Evolutionary conservation across 2,113 vertebrate genomes (phyloP).

Genomic region (Colistium nudipinnis): DNA sequence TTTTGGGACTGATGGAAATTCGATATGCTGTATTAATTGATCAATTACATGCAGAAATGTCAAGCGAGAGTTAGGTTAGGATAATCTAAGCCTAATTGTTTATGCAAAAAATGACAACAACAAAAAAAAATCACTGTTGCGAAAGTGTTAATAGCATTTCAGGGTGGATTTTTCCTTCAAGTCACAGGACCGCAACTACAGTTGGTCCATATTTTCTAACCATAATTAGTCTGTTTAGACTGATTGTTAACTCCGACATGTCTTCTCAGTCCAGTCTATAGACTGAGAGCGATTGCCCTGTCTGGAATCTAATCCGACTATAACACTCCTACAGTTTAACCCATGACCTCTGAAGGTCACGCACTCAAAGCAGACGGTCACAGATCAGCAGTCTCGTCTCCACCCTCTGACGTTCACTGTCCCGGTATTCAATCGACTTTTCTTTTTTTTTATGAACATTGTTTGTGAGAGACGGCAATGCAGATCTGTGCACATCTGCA

Average conservation of each 20-base stretch:
- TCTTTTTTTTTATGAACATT: constrained; percentile 14
- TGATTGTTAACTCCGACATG: not conserved
- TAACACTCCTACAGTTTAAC: constrained; percentile 27
- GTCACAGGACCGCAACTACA: constrained; percentile 46
- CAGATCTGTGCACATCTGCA: constrained; percentile 64
- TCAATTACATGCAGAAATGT: not conserved
- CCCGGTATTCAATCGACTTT: constrained; percentile 13
- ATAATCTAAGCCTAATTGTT: too few species aligned
- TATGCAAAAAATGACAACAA: too few species aligned
- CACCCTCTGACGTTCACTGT: not conserved
- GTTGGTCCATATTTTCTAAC: constrained; percentile 42
- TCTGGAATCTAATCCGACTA: constrained; percentile 20
- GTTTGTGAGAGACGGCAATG: constrained; percentile 45
- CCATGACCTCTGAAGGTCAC: constrained; percentile 14
- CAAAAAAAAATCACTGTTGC: not conserved
- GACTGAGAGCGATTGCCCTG: not conserved
- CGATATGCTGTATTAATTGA: not conserved
- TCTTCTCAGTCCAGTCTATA: not conserved
- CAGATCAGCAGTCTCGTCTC: constrained; percentile 26
- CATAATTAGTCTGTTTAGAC: constrained; percentile 11
- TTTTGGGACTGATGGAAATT: too few species aligned
- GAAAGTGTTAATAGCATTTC: constrained; percentile 23
- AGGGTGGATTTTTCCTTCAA: constrained; percentile 52
- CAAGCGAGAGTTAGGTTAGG: too few species aligned
- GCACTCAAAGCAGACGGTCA: constrained; percentile 30